Evolutionary conservation across 1,140 invertebrate genomes (phyloP).

Genomic region (Drosophila tristis): DNA sequence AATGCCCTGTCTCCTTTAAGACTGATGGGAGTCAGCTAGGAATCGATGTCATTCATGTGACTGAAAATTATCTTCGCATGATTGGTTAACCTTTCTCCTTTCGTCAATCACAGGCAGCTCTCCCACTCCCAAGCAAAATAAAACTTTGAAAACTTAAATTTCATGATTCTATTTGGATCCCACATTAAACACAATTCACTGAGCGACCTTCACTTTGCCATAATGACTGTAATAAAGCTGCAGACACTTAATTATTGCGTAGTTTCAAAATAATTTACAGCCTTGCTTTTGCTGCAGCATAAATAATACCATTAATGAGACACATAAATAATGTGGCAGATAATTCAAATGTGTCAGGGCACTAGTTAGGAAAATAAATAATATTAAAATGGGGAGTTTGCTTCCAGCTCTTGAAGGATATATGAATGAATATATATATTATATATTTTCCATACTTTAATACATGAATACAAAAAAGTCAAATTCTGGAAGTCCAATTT

Average conservation of each 20-base stretch:
- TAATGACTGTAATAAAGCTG: constrained; percentile 41
- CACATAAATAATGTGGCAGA: constrained; percentile 32
- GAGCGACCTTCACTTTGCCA: constrained; percentile 28
- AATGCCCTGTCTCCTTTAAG: constrained; percentile 14
- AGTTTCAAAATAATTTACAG: constrained; percentile 60
- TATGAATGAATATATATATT: too few relatives aligned
- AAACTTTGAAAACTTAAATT: constrained; percentile 15
- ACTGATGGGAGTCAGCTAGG: constrained; percentile 24
- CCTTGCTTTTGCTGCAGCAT: constrained; percentile 17
- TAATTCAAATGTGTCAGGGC: neutral
- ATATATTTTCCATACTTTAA: too few relatives aligned
- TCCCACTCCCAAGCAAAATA: neutral
- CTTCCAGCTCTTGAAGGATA: too few relatives aligned
- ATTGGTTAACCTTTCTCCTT: constrained; percentile 19
- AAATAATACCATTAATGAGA: constrained; percentile 37
- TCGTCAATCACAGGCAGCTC: neutral
- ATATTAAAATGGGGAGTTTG: neutral
- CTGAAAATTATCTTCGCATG: constrained; percentile 28
- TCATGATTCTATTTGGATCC: constrained; percentile 6
- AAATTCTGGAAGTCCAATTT: too few relatives aligned
- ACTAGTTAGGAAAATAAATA: neutral
- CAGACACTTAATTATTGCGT: constrained; percentile 36
- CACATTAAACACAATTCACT: constrained; percentile 5
- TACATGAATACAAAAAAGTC: too few relatives aligned
- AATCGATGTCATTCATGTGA: constrained; percentile 12